Evolutionary conservation across 2,113 vertebrate genomes (phyloP).

Genomic region (Aspidoscelis tigris): DNA sequence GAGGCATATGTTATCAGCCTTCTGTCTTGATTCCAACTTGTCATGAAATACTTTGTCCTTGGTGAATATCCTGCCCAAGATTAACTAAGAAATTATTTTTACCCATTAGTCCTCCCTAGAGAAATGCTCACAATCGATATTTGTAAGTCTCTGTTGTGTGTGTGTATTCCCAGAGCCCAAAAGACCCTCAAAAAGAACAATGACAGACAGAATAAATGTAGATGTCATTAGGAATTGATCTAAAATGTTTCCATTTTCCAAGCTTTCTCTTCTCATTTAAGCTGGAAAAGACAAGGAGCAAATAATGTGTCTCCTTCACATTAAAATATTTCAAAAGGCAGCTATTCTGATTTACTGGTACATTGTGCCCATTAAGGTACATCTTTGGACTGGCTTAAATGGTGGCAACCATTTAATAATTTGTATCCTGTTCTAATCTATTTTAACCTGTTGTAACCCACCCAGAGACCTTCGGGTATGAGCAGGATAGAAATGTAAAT

Average conservation of each 20-base stretch:
- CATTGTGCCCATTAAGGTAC: not conserved
- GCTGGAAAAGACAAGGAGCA: not conserved
- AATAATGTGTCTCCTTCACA: not conserved
- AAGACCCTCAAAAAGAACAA: constrained; percentile 14
- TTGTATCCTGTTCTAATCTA: too few species aligned
- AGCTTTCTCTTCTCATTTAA: not conserved
- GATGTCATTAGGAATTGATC: not conserved
- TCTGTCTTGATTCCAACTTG: constrained; percentile 46
- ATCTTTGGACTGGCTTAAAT: not conserved
- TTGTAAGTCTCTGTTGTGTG: not conserved
- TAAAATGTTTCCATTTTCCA: not conserved
- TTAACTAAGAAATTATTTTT: constrained; percentile 36
- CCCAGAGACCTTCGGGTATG: too few species aligned
- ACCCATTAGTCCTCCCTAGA: constrained; percentile 33
- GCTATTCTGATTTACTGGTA: not conserved
- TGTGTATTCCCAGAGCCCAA: not conserved
- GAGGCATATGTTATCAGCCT: constrained; percentile 39
- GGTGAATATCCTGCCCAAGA: constrained; percentile 23
- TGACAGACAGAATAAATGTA: constrained; percentile 36
- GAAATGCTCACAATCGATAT: constrained; percentile 37
- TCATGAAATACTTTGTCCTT: constrained; percentile 24
- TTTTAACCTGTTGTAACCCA: too few species aligned
- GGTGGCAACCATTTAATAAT: not conserved
- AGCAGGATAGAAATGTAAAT: too few species aligned
- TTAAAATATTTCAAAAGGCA: not conserved